phyloP scores from a whole-genome alignment of 2,888 invertebrate genomes.

The Pristionchus entomophagus region DNA sequence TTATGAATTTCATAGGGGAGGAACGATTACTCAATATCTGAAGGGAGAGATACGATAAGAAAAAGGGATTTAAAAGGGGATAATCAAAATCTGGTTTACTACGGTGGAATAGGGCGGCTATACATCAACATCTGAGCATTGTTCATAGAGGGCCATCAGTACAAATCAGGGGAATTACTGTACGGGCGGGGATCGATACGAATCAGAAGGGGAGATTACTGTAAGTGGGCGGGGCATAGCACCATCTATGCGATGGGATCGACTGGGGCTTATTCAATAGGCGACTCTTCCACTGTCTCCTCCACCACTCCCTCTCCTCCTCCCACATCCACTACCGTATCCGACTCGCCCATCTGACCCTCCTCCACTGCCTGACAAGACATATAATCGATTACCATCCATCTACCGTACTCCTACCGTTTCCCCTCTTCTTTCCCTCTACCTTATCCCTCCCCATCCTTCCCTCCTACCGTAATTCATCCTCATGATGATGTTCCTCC shows the following conservation, averaged over 20 bases:
- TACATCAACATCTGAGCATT: too few species aligned
- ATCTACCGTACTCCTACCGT: neutral
- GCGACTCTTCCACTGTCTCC: slow-evolving; percentile 40
- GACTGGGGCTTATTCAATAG: neutral
- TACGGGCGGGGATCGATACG: neutral
- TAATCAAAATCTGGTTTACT: too few species aligned
- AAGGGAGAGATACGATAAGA: too few species aligned
- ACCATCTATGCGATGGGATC: neutral
- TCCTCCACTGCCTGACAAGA: neutral
- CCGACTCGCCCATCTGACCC: slow-evolving; percentile 15
- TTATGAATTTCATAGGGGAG: too few species aligned
- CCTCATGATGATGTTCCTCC: slow-evolving; percentile 29
- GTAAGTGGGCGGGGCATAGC: neutral
- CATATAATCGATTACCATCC: neutral
- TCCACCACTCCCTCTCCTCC: slow-evolving; percentile 28
- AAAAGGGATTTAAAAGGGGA: too few species aligned
- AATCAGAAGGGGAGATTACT: neutral
- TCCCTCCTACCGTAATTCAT: neutral
- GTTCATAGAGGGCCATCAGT: too few species aligned
- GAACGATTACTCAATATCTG: too few species aligned
- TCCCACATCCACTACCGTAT: slow-evolving; percentile 37
- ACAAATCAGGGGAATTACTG: neutral
- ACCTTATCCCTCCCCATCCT: too few species aligned
- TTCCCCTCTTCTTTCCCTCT: neutral
- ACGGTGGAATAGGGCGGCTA: too few species aligned